A percentile compares a stretch with the other conserved stretches of the same genome.
Evolutionary conservation across 2,797 vertebrate genomes (phyloP).

Genomic region (Pterois miles): DNA sequence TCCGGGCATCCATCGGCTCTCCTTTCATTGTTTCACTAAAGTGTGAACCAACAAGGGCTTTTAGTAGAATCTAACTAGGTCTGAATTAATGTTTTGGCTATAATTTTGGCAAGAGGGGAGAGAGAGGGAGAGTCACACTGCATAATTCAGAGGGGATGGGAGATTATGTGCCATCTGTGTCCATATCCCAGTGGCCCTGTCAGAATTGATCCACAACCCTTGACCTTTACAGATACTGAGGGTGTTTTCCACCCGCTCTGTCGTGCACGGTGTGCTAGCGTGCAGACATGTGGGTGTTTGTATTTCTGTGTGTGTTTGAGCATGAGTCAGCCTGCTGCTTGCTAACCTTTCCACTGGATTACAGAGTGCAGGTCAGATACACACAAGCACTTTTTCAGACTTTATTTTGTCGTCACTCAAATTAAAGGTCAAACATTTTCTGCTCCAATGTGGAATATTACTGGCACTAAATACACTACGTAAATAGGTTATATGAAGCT

Average conservation of each 20-base stretch:
- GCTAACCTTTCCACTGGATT: conserved; percentile 71
- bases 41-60: conserved; percentile 24
- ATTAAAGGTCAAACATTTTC: conserved; percentile 62
- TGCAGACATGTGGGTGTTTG: conserved; percentile 52
- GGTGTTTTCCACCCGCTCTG: conserved; percentile 51
- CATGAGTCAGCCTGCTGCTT: conserved; percentile 65
- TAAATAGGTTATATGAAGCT: conserved; percentile 7
- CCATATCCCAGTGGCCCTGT: conserved; percentile 72
- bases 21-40: neutral
- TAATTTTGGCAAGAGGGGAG: conserved; percentile 39
- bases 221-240: conserved; percentile 69
- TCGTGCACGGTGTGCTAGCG: conserved; percentile 29
- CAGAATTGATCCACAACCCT: conserved; percentile 78
- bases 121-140: conserved; percentile 36
- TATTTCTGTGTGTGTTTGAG: conserved; percentile 45
- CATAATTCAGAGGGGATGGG: conserved; percentile 75
- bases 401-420: conserved; percentile 43
- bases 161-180: conserved; percentile 78
- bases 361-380: conserved; percentile 57
- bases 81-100: conserved; percentile 56
- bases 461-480: neutral
- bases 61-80: conserved; percentile 37
- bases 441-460: conserved; percentile 9
- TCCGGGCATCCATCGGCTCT: neutral
- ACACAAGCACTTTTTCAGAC: conserved; percentile 27